Evolutionary conservation across 2,888 invertebrate genomes (phyloP), one percentile per base, ranked within the genome.

Genomic region (Aphidoletes aphidimyza): DNA sequence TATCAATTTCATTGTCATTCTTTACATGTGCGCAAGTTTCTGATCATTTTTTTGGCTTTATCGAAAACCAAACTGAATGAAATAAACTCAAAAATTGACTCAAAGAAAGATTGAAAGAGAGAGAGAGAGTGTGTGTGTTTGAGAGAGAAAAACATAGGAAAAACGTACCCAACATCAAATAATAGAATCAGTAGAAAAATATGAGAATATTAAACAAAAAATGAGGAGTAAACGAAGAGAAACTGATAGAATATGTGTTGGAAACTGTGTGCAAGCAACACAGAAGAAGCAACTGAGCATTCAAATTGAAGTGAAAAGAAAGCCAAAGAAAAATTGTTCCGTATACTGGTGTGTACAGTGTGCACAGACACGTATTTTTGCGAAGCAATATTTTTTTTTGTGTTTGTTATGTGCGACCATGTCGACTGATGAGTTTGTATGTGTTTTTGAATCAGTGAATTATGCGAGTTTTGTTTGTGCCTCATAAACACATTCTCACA

Each of bases 141-240:
- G 19, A 9, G 17, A 47, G 19, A 19, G 2, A 47, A 19, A 47
- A 47, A 47, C 8, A 19, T 2, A 47, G 19, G 19, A 54, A 54
- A 54, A 22, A 54, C 54, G 22, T 54, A 22, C 22, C 26, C 22
- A 42, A 11, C 54, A 54, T 26, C 54, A 54, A 54, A 54, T 54
- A 26, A 54, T 54, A 54, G 54, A 22, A 69, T 3, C n/a, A 69
- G 5, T 69, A 69, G 30, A 69, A 69, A 69, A 69, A 30, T 69
- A 69, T 69, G 69, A 69, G 69, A 69, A 69, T 69, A 30, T 69
- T 54, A 54, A 22, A 69, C 11, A 69, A 69, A 69, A 69, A 69
- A 69, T 5, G 22, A 22, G 47, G 2, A 47, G 47, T 19, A 54
- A 26, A 22, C 9, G 14, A 26, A 69, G 30, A 30, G 3, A 30